Evolutionary conservation across 2,113 vertebrate species (phyloP).

Genomic region (Lycocorax pyrrhopterus): DNA sequence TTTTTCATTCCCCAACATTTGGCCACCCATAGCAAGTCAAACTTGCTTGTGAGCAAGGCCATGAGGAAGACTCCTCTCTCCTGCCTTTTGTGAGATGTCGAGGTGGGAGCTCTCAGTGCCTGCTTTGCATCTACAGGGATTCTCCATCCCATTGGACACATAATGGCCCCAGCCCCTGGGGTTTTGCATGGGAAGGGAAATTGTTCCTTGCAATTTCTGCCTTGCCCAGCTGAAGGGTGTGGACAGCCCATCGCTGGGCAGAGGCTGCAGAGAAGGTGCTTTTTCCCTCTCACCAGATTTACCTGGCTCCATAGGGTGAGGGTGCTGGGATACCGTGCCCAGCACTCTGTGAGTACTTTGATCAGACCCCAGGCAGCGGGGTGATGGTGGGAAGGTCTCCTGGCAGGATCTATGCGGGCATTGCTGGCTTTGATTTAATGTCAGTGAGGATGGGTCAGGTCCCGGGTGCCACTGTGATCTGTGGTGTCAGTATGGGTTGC

Average conservation of each 20-base stretch:
- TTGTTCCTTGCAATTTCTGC: not conserved
- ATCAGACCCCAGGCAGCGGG: not conserved
- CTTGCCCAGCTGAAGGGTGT: not conserved
- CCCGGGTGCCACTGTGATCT: not conserved
- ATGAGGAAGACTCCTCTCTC: not conserved
- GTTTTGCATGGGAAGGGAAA: not conserved
- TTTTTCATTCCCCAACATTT: not conserved
- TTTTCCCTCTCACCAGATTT: not conserved
- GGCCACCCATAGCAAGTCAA: not conserved
- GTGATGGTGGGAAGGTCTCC: not conserved
- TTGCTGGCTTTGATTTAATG: not conserved
- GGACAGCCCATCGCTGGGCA: not conserved
- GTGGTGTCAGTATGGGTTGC: not conserved
- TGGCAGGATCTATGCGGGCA: not conserved
- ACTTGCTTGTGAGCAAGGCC: not conserved
- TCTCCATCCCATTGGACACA: accelerated
- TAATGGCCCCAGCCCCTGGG: not conserved
- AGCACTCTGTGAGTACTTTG: not conserved
- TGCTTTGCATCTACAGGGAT: not conserved
- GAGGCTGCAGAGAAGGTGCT: not conserved
- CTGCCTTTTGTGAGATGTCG: not conserved
- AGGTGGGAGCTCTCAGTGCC: not conserved
- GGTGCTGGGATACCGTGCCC: accelerated
- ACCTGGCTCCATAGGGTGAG: not conserved
- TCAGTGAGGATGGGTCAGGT: not conserved